Evolutionary conservation across 2,888 invertebrate genomes (phyloP), one percentile per base, ranked within the genome.

Genomic region (Lasioglossum vierecki): DNA sequence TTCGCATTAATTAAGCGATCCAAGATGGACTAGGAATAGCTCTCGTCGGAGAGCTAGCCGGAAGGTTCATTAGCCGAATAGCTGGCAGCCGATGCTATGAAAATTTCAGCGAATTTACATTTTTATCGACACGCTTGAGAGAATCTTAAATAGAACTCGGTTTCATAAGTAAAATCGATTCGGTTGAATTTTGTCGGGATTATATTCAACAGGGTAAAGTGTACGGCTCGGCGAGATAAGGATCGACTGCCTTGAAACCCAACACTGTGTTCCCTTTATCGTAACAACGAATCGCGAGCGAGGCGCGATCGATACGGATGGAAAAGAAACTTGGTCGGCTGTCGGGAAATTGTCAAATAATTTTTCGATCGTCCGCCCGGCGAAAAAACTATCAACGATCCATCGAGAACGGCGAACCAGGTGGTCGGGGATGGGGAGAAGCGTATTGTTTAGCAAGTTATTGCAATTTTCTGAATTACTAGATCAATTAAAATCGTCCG

Each of bases 401-500:
- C 30, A 63, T 63, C 63, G 63, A 41, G 41, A 68, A 39, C 68
- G 22, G 9, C 1, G 63, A 11, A 18, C 66, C 66, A 9, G 4
- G 46, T 1, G 5, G 46, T 1, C 1, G 15, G 15, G 13, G 15
- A 18, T 4, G 3, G 22, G 35, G 18, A 6, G 4, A 18, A 11
- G 9, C 22, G 22, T 68, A 39, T 22, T 68, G 35, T 11, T 68
- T 68, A 41, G 35, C 35, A 68, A 68, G 68, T 68, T 68, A 39
- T 68, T 63, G 44, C 63, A 76, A 63, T 63, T 41, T 15, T n/a
- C 26, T 63, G 6, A 78, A 71, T 60, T n/a, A 49, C 26, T 44
- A 44, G 41, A 77, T 73, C 82, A 60, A 82, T 83, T 82, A 84
- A 82, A 77, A 77, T 53, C 35, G 41, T 26, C 41, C 46, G 82